Evolutionary conservation across 2,113 vertebrate species (phyloP).

Genomic region (Gymnarchus niloticus): DNA sequence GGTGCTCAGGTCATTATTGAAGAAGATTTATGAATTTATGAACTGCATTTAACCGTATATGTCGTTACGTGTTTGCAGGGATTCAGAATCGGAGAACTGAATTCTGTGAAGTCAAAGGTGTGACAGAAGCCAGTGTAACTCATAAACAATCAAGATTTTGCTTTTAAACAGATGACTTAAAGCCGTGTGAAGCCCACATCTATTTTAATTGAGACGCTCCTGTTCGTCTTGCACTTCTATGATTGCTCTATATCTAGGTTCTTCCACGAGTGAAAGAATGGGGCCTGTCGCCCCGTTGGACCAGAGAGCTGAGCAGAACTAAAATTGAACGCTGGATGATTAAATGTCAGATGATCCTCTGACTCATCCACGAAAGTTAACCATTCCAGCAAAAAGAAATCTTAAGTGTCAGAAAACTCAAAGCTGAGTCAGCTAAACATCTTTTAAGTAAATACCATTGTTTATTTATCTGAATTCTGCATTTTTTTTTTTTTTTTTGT

Average conservation of each 20-base stretch:
- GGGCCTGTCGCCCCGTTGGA: neutral
- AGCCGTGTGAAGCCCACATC: neutral
- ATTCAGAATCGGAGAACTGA: neutral
- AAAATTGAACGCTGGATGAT: no score
- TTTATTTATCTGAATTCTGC: neutral
- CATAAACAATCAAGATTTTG: neutral
- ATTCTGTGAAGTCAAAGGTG: neutral
- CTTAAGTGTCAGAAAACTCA: neutral
- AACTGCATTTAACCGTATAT: neutral
- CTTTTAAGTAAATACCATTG: neutral
- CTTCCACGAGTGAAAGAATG: neutral
- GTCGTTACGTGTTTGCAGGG: neutral
- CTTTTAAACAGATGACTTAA: neutral
- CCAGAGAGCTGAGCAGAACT: neutral
- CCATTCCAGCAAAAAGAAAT: neutral
- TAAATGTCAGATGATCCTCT: neutral
- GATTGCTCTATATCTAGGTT: neutral
- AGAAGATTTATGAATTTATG: neutral
- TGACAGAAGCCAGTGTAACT: neutral
- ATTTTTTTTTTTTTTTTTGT: neutral
- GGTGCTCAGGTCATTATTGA: neutral
- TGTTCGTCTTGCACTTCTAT: neutral
- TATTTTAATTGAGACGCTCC: neutral
- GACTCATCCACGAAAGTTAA: neutral
- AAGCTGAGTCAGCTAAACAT: neutral